These are phyloP conservation scores for Ptilorrhoa leucosticta DNA, from an alignment of 2,113 vertebrate species.

Conservation along the genomic window DNA sequence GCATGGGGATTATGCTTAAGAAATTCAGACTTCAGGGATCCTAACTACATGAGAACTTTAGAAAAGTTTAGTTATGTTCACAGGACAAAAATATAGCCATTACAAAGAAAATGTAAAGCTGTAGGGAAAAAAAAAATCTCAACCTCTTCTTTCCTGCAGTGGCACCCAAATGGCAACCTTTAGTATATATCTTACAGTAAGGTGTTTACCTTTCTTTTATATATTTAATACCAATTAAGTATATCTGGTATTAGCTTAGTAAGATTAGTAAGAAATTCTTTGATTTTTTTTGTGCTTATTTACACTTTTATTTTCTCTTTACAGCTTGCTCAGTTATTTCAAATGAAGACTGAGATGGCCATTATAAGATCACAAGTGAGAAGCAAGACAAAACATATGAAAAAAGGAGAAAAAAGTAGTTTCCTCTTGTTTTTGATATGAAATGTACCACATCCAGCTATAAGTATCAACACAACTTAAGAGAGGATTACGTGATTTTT, in stretches of 20 bases:
- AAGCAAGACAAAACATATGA: not conserved
- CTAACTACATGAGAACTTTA: not conserved
- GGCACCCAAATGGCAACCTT: not conserved
- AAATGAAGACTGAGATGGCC: not conserved
- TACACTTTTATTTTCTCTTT: not conserved
- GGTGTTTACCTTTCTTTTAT: not conserved
- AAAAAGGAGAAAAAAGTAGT: not conserved
- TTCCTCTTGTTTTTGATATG: not conserved
- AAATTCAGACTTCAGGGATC: not conserved
- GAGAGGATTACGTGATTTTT: not conserved
- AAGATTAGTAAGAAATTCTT: not conserved
- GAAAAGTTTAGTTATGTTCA: not conserved
- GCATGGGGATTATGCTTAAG: not conserved
- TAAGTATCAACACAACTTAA: not conserved
- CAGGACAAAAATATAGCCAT: not conserved
- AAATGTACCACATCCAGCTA: not conserved
- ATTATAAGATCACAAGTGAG: not conserved
- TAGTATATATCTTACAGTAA: not conserved
- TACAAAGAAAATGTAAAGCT: not conserved
- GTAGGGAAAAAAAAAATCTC: not conserved
- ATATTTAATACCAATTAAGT: not conserved
- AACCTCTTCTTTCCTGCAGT: not conserved
- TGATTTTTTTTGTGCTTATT: not conserved
- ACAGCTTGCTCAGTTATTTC: not conserved
- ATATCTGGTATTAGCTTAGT: not conserved